Conservation (phyloP, 2,113 vertebrate genomes). For the Notothenia coriiceps region DNA sequence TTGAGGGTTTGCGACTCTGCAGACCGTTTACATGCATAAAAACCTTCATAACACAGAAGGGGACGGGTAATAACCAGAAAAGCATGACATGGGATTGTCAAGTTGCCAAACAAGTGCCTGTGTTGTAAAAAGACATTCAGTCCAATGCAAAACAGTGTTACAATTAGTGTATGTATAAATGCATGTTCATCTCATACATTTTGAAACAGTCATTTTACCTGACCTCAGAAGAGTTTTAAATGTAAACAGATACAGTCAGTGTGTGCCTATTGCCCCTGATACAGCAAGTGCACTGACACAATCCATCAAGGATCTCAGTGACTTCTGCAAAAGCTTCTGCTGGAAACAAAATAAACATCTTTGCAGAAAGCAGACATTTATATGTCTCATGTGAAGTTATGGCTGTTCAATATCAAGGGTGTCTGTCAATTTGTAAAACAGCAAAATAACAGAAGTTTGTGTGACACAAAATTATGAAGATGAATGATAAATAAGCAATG, state of each 20-base stretch:
- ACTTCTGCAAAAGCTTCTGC: slow-evolving; percentile 1
- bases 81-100: slow-evolving; percentile 28
- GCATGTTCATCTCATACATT: slow-evolving; percentile 5
- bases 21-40: no score
- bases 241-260: slow-evolving; percentile 47
- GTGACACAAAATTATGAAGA: slow-evolving; percentile 1
- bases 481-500: slow-evolving; percentile 22
- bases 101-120: background rate
- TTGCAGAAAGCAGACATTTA: background rate
- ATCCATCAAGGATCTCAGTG: slow-evolving; percentile 10
- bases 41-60: no score
- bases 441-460: background rate
- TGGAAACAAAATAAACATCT: background rate
- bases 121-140: slow-evolving; percentile 25
- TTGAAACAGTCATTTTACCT: background rate
- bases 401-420: slow-evolving; percentile 15
- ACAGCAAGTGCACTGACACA: slow-evolving; percentile 6
- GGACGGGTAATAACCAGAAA: no score
- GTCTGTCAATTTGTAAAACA: background rate
- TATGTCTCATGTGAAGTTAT: background rate
- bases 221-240: background rate
- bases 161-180: slow-evolving; percentile 1
- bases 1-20: no score
- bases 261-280: slow-evolving; percentile 12
- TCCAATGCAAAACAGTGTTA: slow-evolving; percentile 15